Evolutionary conservation across 2,797 vertebrate genomes (phyloP).

Genomic region (Acanthurus lineatus): DNA sequence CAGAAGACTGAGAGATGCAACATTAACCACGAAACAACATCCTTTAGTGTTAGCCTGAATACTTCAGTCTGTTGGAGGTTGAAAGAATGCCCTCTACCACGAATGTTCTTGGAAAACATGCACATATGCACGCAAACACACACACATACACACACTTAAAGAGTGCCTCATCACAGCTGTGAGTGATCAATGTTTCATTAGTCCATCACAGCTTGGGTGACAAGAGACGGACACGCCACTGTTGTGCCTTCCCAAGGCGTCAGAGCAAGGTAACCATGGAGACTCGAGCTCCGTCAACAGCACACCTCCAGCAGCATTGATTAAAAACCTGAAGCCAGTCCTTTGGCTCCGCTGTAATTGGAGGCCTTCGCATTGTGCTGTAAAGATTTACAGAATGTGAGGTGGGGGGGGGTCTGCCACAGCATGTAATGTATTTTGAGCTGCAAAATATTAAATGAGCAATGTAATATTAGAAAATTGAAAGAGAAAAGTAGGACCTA

Average conservation of each 20-base stretch:
- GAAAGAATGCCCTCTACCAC: neutral
- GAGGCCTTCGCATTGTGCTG: slow-evolving; percentile 50
- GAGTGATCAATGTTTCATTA: slow-evolving; percentile 82
- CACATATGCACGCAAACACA: slow-evolving; percentile 15
- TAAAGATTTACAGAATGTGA: slow-evolving; percentile 50
- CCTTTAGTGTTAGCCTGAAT: slow-evolving; percentile 24
- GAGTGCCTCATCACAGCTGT: slow-evolving; percentile 53
- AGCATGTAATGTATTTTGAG: neutral
- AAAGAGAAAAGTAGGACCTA: neutral
- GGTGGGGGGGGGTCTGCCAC: neutral
- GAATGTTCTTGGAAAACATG: slow-evolving; percentile 18
- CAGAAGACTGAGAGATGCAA: neutral
- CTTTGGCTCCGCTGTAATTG: slow-evolving; percentile 53
- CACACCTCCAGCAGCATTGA: slow-evolving; percentile 65
- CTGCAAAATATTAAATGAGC: neutral
- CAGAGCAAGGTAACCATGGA: slow-evolving; percentile 76
- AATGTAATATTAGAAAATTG: neutral
- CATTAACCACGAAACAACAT: neutral
- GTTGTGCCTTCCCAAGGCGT: slow-evolving; percentile 65
- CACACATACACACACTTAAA: slow-evolving; percentile 16
- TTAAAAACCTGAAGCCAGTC: slow-evolving; percentile 67
- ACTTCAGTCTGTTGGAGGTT: slow-evolving; percentile 27
- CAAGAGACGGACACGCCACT: slow-evolving; percentile 57
- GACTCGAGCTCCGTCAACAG: slow-evolving; percentile 61
- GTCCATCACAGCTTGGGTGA: slow-evolving; percentile 79